Base-by-base conservation (phyloP, 2,797 vertebrate species). In the Sebastes steindachneri region DNA sequence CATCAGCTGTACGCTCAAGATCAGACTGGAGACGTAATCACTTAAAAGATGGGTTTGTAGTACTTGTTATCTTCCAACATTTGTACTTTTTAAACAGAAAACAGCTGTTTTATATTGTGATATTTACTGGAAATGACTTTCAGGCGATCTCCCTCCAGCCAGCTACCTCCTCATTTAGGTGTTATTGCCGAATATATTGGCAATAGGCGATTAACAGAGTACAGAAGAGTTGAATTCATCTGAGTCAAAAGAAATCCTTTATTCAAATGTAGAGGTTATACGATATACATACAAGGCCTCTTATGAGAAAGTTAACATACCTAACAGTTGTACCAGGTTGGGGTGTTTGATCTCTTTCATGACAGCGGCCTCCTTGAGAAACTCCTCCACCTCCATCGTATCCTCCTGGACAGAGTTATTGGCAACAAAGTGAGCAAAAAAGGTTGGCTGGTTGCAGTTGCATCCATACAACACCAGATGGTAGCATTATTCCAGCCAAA, bases 261-360 rank as follows among this genome's bases (percentile, higher is more conserved):
- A 9, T 55, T 21, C 7, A 53, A 53, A 58, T 19, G 9, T 53
- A 37, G 35, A 37, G 35, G 35, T 37, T 1, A 53, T 31, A 21
- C 4, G 6, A 68, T 53, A 21, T 21, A 53, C 26, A n/a, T 25
- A 19, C 26, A 28, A 45, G 37, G 35, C 63, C 25, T 73, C 29
- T 25, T 29, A 8, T 29, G 2, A 73, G 23, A 31, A n/a, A 5
- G n/a, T 37, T 41, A 79, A 94, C 96, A 90, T 93, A 99, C 98
- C 98, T 17, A 99, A 96, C 65, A 99, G 95, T 73, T 99, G 99
- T 33, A 99, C 98, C 89, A 99, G 94, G 84, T 99, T 99, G 0
- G 99, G 99, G 87, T 99, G 99, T 92, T 99, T 99, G 93, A 99
- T 98, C 93, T 99, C 99, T 85, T 99, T 99, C 98, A 99, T 99